These are phyloP conservation scores for Exephanes ischioxanthus DNA, from an alignment of 2,888 invertebrate species.

Conservation along the genomic window DNA sequence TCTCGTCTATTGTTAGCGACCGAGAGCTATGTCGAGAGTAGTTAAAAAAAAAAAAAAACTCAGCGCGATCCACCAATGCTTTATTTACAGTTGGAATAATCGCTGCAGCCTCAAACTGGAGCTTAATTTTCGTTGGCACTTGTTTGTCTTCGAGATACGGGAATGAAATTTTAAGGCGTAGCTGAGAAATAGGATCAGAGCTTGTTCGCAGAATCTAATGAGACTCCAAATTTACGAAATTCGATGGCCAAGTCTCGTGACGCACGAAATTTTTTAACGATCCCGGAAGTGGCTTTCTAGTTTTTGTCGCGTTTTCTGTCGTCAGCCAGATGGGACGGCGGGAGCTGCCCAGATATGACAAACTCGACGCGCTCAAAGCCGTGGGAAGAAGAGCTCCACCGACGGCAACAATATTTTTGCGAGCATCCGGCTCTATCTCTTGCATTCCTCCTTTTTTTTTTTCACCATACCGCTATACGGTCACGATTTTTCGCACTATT, in stretches of 20 bases:
- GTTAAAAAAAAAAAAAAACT: neutral
- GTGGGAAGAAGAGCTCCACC: constrained; percentile 26
- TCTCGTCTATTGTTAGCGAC: neutral
- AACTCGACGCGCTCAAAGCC: constrained; percentile 4
- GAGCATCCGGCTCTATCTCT: constrained; percentile 34
- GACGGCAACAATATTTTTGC: constrained; percentile 26
- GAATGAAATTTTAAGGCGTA: neutral
- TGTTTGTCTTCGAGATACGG: neutral
- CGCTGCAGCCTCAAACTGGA: neutral
- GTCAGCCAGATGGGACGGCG: constrained; percentile 49
- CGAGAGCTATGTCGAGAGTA: neutral
- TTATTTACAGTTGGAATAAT: neutral
- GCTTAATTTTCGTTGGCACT: neutral
- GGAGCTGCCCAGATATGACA: neutral
- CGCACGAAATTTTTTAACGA: constrained; percentile 31
- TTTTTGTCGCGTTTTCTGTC: constrained; percentile 43
- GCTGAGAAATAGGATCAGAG: neutral
- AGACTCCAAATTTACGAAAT: neutral
- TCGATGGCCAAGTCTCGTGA: neutral
- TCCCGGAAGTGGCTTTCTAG: constrained; percentile 34
- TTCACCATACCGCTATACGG: neutral
- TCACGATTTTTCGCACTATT: constrained; percentile 15
- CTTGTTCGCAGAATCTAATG: neutral
- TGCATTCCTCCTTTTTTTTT: constrained; percentile 2
- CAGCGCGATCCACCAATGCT: neutral